Evolutionary conservation across 2,888 invertebrate genomes (phyloP).

Genomic region (Drosophila picticornis): DNA sequence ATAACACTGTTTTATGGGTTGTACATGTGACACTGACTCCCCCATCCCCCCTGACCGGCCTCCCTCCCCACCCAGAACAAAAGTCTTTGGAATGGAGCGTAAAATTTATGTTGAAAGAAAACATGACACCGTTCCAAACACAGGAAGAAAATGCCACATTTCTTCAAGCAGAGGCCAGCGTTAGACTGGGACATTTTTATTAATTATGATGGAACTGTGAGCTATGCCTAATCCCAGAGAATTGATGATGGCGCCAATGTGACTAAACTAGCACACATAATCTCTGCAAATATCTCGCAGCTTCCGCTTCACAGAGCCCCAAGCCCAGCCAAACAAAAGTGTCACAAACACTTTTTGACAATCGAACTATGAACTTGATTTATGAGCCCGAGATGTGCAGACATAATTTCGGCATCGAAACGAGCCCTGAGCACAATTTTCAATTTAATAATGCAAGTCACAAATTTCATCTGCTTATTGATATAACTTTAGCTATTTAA

Average conservation of each 20-base stretch:
- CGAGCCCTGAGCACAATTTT: slow-evolving; percentile 1
- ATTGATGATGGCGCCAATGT: slow-evolving; percentile 71
- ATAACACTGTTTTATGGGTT: slow-evolving; percentile 69
- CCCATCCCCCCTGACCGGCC: not conserved
- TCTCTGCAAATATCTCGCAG: slow-evolving; percentile 42
- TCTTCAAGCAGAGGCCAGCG: not conserved
- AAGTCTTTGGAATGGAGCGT: slow-evolving; percentile 48
- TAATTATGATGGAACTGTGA: slow-evolving; percentile 67
- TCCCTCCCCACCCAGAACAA: not conserved
- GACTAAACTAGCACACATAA: slow-evolving; percentile 41
- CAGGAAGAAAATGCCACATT: slow-evolving; percentile 2
- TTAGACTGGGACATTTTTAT: slow-evolving; percentile 44
- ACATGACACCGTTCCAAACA: slow-evolving; percentile 49
- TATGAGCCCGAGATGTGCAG: slow-evolving; percentile 29
- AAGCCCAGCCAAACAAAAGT: slow-evolving; percentile 21
- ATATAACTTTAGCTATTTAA: slow-evolving; percentile 20
- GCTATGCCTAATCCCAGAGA: slow-evolving; percentile 58
- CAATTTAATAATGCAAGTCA: slow-evolving; percentile 53
- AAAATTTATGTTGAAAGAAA: slow-evolving; percentile 74
- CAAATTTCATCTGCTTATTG: slow-evolving; percentile 27
- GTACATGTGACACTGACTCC: slow-evolving; percentile 59
- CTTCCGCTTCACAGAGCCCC: slow-evolving; percentile 37
- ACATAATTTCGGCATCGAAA: slow-evolving; percentile 13
- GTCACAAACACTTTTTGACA: slow-evolving; percentile 47
- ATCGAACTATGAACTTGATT: slow-evolving; percentile 51